Evolutionary conservation across 2,888 invertebrate genomes (phyloP).

Genomic region (Drosophila diplacantha): DNA sequence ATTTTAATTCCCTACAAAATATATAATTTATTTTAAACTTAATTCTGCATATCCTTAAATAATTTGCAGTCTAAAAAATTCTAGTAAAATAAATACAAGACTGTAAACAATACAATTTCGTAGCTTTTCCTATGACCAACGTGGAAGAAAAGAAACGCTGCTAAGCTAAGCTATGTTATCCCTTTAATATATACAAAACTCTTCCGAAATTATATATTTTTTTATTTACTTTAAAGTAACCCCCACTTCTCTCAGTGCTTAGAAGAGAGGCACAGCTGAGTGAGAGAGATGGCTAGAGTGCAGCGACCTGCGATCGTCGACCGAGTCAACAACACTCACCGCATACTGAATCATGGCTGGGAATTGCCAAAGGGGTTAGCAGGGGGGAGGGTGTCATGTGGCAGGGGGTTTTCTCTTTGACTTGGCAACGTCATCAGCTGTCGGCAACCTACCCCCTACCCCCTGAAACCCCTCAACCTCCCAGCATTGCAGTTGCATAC

Average conservation of each 20-base stretch:
- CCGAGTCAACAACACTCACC: conserved; percentile 47
- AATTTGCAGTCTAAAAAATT: neutral
- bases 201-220: too few relatives aligned
- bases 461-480: neutral
- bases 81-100: neutral
- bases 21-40: too few relatives aligned
- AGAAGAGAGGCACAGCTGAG: neutral
- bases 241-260: neutral
- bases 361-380: conserved; percentile 17
- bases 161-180: too few relatives aligned
- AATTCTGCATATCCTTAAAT: too few relatives aligned
- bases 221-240: too few relatives aligned
- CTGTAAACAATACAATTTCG: accelerated
- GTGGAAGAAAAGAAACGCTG: neutral
- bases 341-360: conserved; percentile 43
- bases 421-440: conserved; percentile 51
- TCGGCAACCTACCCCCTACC: conserved; percentile 1
- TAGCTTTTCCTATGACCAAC: too few relatives aligned
- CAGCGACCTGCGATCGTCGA: conserved; percentile 62
- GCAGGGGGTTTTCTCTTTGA: conserved; percentile 28
- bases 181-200: neutral
- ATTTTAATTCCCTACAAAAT: too few relatives aligned
- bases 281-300: conserved; percentile 45
- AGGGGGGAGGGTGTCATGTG: conserved; percentile 1
- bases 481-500: conserved; percentile 52